A percentile compares a stretch with the other conserved stretches of the same genome.
phyloP scores from a whole-genome alignment of 2,797 vertebrate genomes.

The Melanotaenia nigrans region DNA sequence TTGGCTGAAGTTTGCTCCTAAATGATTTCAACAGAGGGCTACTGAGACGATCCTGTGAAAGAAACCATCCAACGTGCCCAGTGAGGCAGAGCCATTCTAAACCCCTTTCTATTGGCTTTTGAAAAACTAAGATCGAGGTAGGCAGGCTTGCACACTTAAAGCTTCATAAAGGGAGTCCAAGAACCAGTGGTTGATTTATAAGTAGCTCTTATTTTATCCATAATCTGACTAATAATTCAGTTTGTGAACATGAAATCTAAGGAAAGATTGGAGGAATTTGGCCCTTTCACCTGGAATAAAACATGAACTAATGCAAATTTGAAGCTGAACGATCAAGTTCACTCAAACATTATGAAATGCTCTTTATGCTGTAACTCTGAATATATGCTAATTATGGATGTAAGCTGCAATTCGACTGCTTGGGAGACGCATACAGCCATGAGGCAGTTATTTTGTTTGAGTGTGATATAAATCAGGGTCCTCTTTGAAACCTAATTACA shows the following conservation, averaged over 20 bases:
- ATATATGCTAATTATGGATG: background rate
- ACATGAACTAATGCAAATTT: background rate
- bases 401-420: background rate
- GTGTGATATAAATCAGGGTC: background rate
- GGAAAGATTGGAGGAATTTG: background rate
- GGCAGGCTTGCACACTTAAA: background rate
- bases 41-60: too few species aligned
- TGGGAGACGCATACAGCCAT: background rate
- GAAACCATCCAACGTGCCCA: too few species aligned
- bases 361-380: background rate
- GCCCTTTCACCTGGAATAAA: background rate
- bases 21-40: too few species aligned
- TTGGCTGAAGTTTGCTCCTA: too few species aligned
- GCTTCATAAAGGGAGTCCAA: background rate
- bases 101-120: background rate
- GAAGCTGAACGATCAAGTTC: background rate
- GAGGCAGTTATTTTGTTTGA: background rate
- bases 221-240: background rate
- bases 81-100: background rate
- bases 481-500: background rate
- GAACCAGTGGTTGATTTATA: background rate
- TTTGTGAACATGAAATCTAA: background rate
- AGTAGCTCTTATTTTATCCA: background rate
- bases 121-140: background rate
- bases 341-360: background rate